Base-by-base conservation (phyloP, 64 coral and sea anemone species). In the Acropora tenuis region DNA sequence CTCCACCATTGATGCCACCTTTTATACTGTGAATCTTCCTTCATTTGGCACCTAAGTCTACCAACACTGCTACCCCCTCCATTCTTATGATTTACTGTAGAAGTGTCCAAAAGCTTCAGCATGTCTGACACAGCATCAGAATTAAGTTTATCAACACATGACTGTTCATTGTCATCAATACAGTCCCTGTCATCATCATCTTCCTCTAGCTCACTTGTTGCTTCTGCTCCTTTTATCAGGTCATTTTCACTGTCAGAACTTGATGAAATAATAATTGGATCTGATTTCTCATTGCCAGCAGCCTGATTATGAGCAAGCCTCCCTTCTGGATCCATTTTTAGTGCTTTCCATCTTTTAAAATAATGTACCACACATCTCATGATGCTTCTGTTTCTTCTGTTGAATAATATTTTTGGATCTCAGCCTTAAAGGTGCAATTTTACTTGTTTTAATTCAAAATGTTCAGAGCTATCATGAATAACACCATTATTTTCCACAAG, bases 161-260 rank as follows among this genome's bases (percentile, higher is more conserved):
- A 78, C n/a, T 89, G 83, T 10, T 68, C 83, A 74, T 93, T 88
- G 78, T 88, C 67, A 2, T 95, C 96, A 41, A 98, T 91, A 88
- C 95, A 98, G 9, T 95, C 78, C 41, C 86, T 67, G 75, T 98
- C 96, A 93, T 72, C 77, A 11, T 98, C 93, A 95, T 98, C 87
- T 44, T 88, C 85, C 20, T 90, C 93, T 41, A 92, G 76, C 76
- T 91, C 83, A 45, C 80, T 91, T 43, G 47, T 49, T 9, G 88
- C 88, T 78, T 17, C 50, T 4, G 53, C 57, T 66, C 80, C 87
- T 75, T 92, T 66, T 71, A 71, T n/a, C 43, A 58, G 63, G 41
- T 90, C 79, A 48, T 53, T 74, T 7, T 63, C 79, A 42, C 73
- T 66, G 19, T 94, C 84, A 42, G 71, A 78, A 17, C 48, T 49